Conservation (phyloP, 2,888 invertebrate species). For the Lordiphosa andalusiaca region DNA sequence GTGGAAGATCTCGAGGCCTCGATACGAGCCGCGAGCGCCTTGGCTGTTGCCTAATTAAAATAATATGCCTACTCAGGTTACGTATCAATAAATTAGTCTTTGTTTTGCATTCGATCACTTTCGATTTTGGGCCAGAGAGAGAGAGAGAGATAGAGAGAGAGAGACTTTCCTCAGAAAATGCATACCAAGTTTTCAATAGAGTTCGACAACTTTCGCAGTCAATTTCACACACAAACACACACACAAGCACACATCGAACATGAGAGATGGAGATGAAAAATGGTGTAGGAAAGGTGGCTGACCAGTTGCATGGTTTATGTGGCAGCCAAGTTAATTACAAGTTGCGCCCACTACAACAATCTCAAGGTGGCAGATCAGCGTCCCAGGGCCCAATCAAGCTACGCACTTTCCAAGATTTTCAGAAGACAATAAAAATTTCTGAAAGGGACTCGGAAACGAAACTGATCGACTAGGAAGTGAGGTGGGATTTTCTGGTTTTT, state of each 20-base stretch:
- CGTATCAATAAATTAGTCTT: constrained; percentile 53
- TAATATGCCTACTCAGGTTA: constrained; percentile 72
- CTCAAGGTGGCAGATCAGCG: constrained; percentile 8
- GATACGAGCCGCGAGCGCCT: constrained; percentile 47
- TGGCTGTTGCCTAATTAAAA: constrained; percentile 67
- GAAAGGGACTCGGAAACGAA: constrained; percentile 12
- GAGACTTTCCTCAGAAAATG: constrained; percentile 1
- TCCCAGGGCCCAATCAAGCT: constrained; percentile 55
- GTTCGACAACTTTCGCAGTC: constrained; percentile 54
- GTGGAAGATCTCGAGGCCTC: constrained; percentile 63
- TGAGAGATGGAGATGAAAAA: constrained; percentile 61
- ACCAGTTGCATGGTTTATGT: constrained; percentile 43
- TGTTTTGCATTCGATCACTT: constrained; percentile 24
- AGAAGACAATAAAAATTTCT: constrained; percentile 52
- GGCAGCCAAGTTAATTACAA: constrained; percentile 69
- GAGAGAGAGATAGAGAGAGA: too few relatives aligned
- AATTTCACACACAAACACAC: constrained; percentile 47
- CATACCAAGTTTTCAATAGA: constrained; percentile 19
- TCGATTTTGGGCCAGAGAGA: constrained; percentile 20
- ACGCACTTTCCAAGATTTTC: constrained; percentile 68
- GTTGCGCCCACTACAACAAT: constrained; percentile 67
- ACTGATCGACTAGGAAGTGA: not conserved
- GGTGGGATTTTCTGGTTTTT: constrained; percentile 6
- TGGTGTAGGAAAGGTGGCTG: constrained; percentile 44
- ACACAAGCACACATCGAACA: constrained; percentile 37